Conservation (phyloP, 2,888 invertebrate species). For the Melanostoma scalare region DNA sequence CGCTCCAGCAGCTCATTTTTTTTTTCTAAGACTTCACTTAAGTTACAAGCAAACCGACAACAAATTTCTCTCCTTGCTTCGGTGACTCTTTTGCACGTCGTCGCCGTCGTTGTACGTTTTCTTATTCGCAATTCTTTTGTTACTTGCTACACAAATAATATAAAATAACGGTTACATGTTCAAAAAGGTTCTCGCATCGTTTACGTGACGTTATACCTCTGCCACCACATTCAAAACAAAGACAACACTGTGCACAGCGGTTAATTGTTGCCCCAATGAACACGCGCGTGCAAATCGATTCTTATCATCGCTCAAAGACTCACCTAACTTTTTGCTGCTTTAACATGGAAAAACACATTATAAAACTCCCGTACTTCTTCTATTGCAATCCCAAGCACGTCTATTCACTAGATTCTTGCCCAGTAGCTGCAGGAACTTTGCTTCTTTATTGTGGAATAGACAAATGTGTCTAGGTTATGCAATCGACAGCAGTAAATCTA, state of each 20-base stretch:
- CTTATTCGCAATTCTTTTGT: no score
- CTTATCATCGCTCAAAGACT: conserved; percentile 53
- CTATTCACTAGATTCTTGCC: conserved; percentile 36
- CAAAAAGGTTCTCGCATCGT: no score
- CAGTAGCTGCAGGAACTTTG: conserved; percentile 30
- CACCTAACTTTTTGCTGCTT: conserved; percentile 35
- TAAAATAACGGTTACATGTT: no score
- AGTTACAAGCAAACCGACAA: no score
- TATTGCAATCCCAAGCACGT: conserved; percentile 66
- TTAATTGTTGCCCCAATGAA: conserved; percentile 47
- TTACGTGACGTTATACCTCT: no score
- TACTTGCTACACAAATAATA: no score
- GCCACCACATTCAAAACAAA: no score
- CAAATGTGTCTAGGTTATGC: conserved; percentile 31
- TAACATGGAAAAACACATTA: conserved; percentile 30
- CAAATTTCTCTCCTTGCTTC: no score
- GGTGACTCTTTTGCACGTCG: no score
- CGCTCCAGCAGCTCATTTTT: no score
- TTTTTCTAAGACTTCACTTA: no score
- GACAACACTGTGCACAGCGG: conserved; percentile 34
- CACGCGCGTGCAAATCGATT: conserved; percentile 47
- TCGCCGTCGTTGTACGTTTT: no score
- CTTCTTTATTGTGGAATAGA: background rate
- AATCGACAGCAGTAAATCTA: conserved; percentile 39
- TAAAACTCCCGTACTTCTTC: conserved; percentile 32